A percentile compares a stretch with the other conserved stretches of the same genome.
Evolutionary conservation across 2,113 vertebrate genomes (phyloP).

Genomic region (Percopsis transmontana): DNA sequence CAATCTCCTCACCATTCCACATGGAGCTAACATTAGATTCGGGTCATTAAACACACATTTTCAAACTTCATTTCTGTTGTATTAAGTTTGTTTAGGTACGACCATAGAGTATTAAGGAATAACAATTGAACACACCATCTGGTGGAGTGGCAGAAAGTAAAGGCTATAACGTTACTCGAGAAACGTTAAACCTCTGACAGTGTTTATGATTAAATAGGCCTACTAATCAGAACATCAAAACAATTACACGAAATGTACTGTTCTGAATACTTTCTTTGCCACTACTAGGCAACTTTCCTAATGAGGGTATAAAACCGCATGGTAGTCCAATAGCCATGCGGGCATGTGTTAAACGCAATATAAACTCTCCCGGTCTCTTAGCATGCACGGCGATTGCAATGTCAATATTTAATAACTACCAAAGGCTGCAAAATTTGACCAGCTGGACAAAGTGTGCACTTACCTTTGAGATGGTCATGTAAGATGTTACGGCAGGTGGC

Average conservation of each 20-base stretch:
- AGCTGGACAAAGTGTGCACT: not conserved
- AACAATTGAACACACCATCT: conserved; percentile 57
- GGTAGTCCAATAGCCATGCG: not conserved
- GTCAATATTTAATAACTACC: no score
- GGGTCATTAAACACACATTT: conserved; percentile 54
- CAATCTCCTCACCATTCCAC: conserved; percentile 24
- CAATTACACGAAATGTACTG: no score
- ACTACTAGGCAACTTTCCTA: not conserved
- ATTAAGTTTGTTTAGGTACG: conserved; percentile 53
- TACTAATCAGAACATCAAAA: no score
- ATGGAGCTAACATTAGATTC: conserved; percentile 51
- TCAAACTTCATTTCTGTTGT: conserved; percentile 59
- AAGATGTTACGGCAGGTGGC: conserved; percentile 56
- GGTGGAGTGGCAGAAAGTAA: conserved; percentile 20
- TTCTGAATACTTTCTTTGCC: not conserved
- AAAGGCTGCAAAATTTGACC: not conserved
- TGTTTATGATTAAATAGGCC: no score
- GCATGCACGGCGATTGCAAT: no score
- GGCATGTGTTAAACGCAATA: not conserved
- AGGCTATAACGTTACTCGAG: conserved; percentile 2
- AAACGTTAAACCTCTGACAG: not conserved
- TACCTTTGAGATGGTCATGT: conserved; percentile 60
- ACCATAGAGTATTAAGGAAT: conserved; percentile 22
- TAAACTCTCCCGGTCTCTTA: not conserved
- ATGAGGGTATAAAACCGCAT: not conserved